Evolutionary conservation across 2,888 invertebrate genomes (phyloP).

Genomic region (Spatulosminthurus flaviceps): DNA sequence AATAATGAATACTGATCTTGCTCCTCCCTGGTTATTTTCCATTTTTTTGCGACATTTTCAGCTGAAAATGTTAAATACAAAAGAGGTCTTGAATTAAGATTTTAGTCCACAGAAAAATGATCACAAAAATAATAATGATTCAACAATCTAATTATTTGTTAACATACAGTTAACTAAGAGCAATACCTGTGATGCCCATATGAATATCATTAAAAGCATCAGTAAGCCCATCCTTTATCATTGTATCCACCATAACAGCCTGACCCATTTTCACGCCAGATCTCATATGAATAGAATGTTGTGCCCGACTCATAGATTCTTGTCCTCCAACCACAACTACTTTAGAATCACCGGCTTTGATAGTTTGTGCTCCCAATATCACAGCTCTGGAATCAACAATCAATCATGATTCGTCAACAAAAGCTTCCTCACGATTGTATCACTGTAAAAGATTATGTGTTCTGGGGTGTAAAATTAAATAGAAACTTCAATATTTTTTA

Average conservation of each 20-base stretch:
- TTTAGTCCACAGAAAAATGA: too few species aligned
- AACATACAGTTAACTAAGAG: background rate
- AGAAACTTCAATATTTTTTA: too few species aligned
- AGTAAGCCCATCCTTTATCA: constrained; percentile 77
- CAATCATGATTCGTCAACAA: background rate
- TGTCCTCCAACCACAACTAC: constrained; percentile 83
- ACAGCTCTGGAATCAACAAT: constrained; percentile 69
- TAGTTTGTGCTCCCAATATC: constrained; percentile 74
- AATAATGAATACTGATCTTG: constrained; percentile 77
- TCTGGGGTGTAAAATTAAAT: too few species aligned
- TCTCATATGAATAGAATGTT: constrained; percentile 75
- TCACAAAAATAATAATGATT: background rate
- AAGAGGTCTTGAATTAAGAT: background rate
- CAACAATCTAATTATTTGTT: background rate
- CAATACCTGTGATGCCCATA: constrained; percentile 77
- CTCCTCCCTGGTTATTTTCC: constrained; percentile 73
- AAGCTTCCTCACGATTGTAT: too few species aligned
- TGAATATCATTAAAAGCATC: constrained; percentile 79
- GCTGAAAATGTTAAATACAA: constrained; percentile 66
- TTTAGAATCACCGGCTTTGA: constrained; percentile 73
- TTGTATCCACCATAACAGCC: constrained; percentile 72
- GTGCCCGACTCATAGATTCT: constrained; percentile 82
- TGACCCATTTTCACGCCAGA: constrained; percentile 76
- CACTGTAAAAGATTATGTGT: too few species aligned
- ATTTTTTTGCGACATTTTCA: constrained; percentile 79